phyloP scores from a whole-genome alignment of 2,888 invertebrate species.

The Dysmachus trigonus region DNA sequence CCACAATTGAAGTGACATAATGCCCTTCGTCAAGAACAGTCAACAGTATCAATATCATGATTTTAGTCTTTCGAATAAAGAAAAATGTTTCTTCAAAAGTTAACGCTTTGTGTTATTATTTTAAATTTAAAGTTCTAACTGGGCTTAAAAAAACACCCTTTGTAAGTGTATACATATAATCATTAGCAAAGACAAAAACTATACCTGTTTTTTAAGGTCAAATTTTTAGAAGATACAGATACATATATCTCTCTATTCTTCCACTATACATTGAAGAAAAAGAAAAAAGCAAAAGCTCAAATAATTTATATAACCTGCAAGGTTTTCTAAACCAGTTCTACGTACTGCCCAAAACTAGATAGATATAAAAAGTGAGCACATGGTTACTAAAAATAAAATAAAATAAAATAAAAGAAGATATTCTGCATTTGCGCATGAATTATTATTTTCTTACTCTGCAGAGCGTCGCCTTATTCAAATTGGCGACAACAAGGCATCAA shows the following conservation, averaged over 20 bases:
- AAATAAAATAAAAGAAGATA: background rate
- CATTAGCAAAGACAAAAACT: too few species aligned
- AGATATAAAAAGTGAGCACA: background rate
- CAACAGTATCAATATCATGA: too few species aligned
- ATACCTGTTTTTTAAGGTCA: background rate
- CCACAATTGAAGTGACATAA: too few species aligned
- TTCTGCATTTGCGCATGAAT: background rate
- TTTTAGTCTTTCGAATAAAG: too few species aligned
- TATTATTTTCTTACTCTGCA: background rate
- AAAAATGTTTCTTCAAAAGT: too few species aligned
- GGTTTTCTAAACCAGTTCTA: background rate
- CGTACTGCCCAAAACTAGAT: background rate
- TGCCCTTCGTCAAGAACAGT: too few species aligned
- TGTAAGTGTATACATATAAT: too few species aligned
- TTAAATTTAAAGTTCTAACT: too few species aligned
- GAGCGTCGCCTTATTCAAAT: background rate
- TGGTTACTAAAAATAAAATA: background rate
- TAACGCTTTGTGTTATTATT: too few species aligned
- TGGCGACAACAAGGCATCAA: background rate
- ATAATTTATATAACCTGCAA: background rate
- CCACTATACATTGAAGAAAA: background rate
- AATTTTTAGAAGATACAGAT: background rate
- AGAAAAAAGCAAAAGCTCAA: background rate
- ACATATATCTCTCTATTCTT: background rate
- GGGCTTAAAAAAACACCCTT: too few species aligned